A percentile compares a stretch with the other conserved stretches of the same genome.
These are phyloP conservation scores for Chrysomallon squamiferum DNA, from an alignment of 1,140 invertebrate genomes.

Conservation along the genomic window DNA sequence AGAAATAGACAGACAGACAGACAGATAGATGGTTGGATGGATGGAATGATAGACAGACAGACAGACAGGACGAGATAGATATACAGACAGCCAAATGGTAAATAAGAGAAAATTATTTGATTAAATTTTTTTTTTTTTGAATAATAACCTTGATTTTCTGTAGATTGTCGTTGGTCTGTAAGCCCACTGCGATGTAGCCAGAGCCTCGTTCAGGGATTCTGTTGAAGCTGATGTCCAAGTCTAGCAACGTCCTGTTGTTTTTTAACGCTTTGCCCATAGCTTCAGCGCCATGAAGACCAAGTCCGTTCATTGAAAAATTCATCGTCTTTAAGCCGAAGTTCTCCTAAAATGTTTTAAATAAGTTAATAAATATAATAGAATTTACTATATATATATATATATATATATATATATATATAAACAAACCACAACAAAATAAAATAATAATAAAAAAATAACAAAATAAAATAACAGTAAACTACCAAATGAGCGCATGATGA, in stretches of 20 bases:
- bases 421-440: background rate
- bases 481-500: background rate
- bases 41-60: no score
- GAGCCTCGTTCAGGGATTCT: slow-evolving; percentile 42
- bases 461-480: background rate
- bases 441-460: no score
- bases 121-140: no score
- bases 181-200: slow-evolving; percentile 37
- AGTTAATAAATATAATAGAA: no score
- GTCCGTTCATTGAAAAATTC: slow-evolving; percentile 54
- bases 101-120: no score
- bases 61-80: no score
- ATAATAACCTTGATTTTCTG: slow-evolving; percentile 43
- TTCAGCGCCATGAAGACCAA: slow-evolving; percentile 41
- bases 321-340: slow-evolving; percentile 47
- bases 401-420: background rate
- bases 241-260: slow-evolving; percentile 45
- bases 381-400: no score
- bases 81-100: no score
- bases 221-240: slow-evolving; percentile 52
- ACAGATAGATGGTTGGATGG: no score
- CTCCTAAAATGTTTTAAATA: slow-evolving; percentile 27
- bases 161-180: slow-evolving; percentile 47
- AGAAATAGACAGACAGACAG: no score
- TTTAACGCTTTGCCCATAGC: slow-evolving; percentile 49